Evolutionary conservation across 2,888 invertebrate genomes (phyloP).

Genomic region (Siphlonurus alternatus): DNA sequence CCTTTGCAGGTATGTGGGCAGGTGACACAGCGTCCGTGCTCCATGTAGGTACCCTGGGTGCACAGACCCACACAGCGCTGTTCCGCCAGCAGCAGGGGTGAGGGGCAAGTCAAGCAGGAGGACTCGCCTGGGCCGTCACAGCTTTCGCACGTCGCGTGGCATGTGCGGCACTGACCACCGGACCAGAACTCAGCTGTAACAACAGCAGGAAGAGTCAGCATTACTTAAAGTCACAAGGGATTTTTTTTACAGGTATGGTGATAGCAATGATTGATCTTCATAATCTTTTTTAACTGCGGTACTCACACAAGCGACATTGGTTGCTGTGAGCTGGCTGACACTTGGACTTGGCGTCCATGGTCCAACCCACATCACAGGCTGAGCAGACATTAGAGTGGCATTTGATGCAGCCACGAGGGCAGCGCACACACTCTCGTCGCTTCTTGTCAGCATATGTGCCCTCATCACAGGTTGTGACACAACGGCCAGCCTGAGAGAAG

Average conservation of each 20-base stretch:
- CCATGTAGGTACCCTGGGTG: constrained; percentile 36
- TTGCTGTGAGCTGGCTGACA: constrained; percentile 55
- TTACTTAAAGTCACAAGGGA: not conserved
- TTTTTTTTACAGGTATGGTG: too few species aligned
- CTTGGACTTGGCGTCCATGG: constrained; percentile 53
- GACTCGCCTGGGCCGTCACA: constrained; percentile 60
- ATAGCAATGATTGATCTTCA: too few species aligned
- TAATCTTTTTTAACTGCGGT: too few species aligned
- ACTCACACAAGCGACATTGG: constrained; percentile 47
- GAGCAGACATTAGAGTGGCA: constrained; percentile 57
- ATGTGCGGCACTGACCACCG: constrained; percentile 49
- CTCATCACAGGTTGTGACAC: constrained; percentile 48
- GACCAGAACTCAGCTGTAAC: constrained; percentile 10
- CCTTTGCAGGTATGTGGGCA: constrained; percentile 65
- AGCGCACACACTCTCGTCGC: constrained; percentile 60
- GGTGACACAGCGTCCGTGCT: constrained; percentile 53
- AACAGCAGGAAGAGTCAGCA: constrained; percentile 7
- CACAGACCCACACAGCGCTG: constrained; percentile 60
- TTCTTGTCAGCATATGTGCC: constrained; percentile 62
- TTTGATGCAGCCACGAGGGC: constrained; percentile 58
- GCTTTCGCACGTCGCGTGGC: constrained; percentile 64
- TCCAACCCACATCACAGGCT: constrained; percentile 57
- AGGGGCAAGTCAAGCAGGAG: constrained; percentile 52
- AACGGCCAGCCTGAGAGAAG: constrained; percentile 53
- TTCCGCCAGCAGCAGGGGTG: constrained; percentile 52